Evolutionary conservation across 2,888 invertebrate genomes (phyloP), one percentile per base, ranked within the genome.

Genomic region (Phytoseiulus persimilis): DNA sequence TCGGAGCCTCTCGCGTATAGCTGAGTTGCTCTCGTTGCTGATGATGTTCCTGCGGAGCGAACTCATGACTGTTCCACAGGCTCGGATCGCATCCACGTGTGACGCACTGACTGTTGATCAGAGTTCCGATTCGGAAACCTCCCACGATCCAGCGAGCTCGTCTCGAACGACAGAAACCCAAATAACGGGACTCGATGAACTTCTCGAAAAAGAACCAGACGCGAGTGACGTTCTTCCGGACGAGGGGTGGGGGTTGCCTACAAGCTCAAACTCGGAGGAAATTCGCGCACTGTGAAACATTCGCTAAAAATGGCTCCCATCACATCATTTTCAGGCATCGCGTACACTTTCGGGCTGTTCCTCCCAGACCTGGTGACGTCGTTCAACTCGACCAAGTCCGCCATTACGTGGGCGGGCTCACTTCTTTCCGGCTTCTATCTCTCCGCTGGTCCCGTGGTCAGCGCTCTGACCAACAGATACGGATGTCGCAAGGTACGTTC

Each of bases 301-400:
- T 65, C 65, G 18, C 18, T 65, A 2, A 18, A 14, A 65, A 65
- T 65, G 65, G 65, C 1, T 65, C 18, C 28, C 65, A 11, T 65
- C 18, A 65, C 65, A 65, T 65, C 65, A 18, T n/a, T 87, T 87
- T 87, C 87, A 87, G 87, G 97, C 92, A 97, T 99, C 91, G 97
- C 98, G n/a, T 99, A 98, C 93, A 97, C 98, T 11, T 99, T 99
- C 93, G 98, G 99, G 90, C 96, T 98, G 92, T 97, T 97, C 94
- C 94, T 97, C 89, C 94, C 95, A 45, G 95, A 96, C 92, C 95
- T 97, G 92, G 96, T 96, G 90, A 94, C 93, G 0, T 95, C 95
- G 92, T 99, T 97, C 93, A 95, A 95, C 33, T 96, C 96, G 92
- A 96, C 96, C 90, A 96, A 96, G 92, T 96, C 96, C 90, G 96